Base-by-base conservation (phyloP, 2,888 invertebrate genomes). In the Galerucella pusilla region DNA sequence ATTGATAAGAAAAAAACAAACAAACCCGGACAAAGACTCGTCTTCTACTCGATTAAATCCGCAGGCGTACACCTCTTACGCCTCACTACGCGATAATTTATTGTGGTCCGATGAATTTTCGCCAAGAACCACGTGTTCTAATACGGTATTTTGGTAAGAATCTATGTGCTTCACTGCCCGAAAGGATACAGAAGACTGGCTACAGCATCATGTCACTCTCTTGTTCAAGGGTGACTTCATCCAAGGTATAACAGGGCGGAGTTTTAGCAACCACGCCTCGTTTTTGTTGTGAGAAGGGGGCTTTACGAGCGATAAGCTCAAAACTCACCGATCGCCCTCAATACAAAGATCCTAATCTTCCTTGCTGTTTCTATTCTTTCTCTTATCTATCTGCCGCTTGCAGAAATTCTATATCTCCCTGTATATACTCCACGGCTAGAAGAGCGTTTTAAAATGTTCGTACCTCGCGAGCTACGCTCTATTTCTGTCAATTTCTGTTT, bases 171-270 rank as follows among this genome's bases (percentile, higher is more conserved):
- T 79, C 85, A 84, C 86, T 85, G 86, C 85, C 84, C 86, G 86
- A 85, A 85, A 85, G 87, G 85, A 83, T 84, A 83, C 85, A 86
- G 84, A 85, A 85, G 86, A 87, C 87, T 87, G 87, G 86, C 87
- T 86, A 85, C 85, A 83, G 82, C 85, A 81, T 85, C 86, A 85
- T 84, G 86, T 86, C 87, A 87, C 83, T 86, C 85, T 86, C 86
- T 85, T 84, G 86, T 86, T 86, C 85, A 87, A 86, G 87, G 87
- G 86, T 86, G 87, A 86, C 86, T 86, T 87, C 84, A 85, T 86
- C 86, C 86, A 82, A 84, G 85, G 84, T 85, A 84, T 83, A 84
- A 80, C 79, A 80, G 78, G 85, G 86, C 83, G 85, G 80, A 76
- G 68, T 79, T 68, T 59, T 64, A 52, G 35, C 72, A 65, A 74